Conservation (phyloP, 2,113 vertebrate species). For the Varanus salvator region DNA sequence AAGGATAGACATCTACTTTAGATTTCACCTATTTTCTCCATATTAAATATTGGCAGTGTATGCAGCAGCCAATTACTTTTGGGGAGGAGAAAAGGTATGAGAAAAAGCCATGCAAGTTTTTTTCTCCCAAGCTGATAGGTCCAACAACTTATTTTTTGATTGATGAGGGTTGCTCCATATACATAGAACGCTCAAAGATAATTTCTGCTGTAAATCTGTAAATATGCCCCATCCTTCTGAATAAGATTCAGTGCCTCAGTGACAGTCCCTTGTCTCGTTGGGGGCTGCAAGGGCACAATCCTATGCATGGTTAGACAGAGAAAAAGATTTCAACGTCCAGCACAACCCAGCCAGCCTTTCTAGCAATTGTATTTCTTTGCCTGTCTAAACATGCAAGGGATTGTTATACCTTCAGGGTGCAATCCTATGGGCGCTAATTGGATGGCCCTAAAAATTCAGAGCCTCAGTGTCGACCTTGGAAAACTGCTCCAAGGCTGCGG, state of each 20-base stretch:
- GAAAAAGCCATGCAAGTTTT: neutral
- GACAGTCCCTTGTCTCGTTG: too few species aligned
- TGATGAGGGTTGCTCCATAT: neutral
- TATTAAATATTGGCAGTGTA: constrained; percentile 40
- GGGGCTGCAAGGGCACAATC: too few species aligned
- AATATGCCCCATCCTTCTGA: neutral
- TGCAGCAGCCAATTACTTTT: constrained; percentile 6
- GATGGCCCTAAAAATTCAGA: too few species aligned
- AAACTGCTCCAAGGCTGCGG: too few species aligned
- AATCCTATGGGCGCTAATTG: too few species aligned
- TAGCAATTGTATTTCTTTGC: too few species aligned
- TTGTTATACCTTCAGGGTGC: too few species aligned
- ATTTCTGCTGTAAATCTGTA: neutral
- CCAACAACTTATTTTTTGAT: neutral
- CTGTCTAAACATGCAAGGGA: too few species aligned
- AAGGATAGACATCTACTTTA: constrained; percentile 23
- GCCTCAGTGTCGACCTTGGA: too few species aligned
- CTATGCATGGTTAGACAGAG: too few species aligned
- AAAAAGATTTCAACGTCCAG: too few species aligned
- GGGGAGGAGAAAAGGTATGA: neutral
- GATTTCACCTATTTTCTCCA: constrained; percentile 16
- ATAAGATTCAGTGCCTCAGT: neutral
- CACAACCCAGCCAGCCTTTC: too few species aligned
- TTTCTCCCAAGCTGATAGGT: neutral
- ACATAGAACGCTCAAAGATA: neutral